These are phyloP conservation scores for Nomada ruficornis DNA, from an alignment of 2,888 invertebrate species.

Conservation along the genomic window DNA sequence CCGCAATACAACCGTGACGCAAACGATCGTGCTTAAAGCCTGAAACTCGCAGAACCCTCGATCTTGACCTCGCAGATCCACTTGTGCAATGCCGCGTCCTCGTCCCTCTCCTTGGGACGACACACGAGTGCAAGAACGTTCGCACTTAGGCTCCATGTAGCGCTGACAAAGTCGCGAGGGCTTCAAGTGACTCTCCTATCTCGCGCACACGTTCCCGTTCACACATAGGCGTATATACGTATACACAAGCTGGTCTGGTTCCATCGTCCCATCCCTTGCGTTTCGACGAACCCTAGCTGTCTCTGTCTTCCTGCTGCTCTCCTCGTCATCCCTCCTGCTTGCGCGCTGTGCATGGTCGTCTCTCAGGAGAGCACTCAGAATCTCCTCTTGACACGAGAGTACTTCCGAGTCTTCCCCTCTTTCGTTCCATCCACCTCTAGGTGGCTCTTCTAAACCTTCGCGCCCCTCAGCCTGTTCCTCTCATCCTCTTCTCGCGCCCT, in stretches of 20 bases:
- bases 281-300: conserved; percentile 39
- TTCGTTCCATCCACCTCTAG: conserved; percentile 55
- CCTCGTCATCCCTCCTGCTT: conserved; percentile 31
- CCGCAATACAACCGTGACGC: conserved; percentile 64
- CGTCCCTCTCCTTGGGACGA: conserved; percentile 73
- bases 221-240: conserved; percentile 19
- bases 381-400: conserved; percentile 81
- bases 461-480: conserved; percentile 65
- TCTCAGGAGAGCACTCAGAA: conserved; percentile 81
- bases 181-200: conserved; percentile 67
- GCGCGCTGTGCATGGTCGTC: conserved; percentile 66
- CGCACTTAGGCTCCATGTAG: conserved; percentile 76
- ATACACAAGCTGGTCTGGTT: conserved; percentile 19
- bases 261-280: conserved; percentile 37
- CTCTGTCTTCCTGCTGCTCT: conserved; percentile 53
- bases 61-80: conserved; percentile 74
- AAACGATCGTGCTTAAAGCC: conserved; percentile 74
- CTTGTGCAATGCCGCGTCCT: conserved; percentile 62
- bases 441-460: conserved; percentile 69
- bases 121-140: conserved; percentile 75
- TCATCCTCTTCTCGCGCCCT: conserved; percentile 13
- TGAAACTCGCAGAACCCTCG: conserved; percentile 69
- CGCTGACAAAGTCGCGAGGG: conserved; percentile 81
- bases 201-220: conserved; percentile 22
- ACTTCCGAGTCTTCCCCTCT: conserved; percentile 72